Evolutionary conservation across 2,797 vertebrate species (phyloP).

Genomic region (Pipistrellus pipistrellus): DNA sequence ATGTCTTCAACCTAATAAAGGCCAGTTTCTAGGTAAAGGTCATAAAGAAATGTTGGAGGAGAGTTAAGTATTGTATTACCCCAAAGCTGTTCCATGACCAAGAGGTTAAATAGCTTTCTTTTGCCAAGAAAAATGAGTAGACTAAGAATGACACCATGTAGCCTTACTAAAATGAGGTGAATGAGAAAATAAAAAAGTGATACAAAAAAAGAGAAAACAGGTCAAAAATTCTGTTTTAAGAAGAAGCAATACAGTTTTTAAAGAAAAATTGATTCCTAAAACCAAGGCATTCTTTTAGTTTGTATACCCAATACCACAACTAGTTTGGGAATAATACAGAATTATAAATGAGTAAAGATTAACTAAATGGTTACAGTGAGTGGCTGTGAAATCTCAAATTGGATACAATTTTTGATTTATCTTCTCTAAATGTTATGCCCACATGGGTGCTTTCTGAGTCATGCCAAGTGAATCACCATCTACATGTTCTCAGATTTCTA

Average conservation of each 20-base stretch:
- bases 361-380: slow-evolving; percentile 75
- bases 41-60: not conserved
- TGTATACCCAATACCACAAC: slow-evolving; percentile 70
- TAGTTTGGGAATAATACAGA: slow-evolving; percentile 80
- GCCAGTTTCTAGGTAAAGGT: slow-evolving; percentile 31
- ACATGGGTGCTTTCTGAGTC: slow-evolving; percentile 27
- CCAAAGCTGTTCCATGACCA: slow-evolving; percentile 42
- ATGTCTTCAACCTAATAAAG: slow-evolving; percentile 28
- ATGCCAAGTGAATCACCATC: slow-evolving; percentile 50
- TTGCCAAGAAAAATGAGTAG: slow-evolving; percentile 65
- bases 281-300: slow-evolving; percentile 74
- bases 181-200: slow-evolving; percentile 45
- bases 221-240: slow-evolving; percentile 78
- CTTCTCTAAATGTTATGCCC: slow-evolving; percentile 74
- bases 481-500: slow-evolving; percentile 55
- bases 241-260: slow-evolving; percentile 75
- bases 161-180: slow-evolving; percentile 57
- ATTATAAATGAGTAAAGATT: slow-evolving; percentile 73
- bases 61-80: not conserved
- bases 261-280: slow-evolving; percentile 75
- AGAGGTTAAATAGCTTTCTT: slow-evolving; percentile 54
- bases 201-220: slow-evolving; percentile 48
- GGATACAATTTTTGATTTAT: slow-evolving; percentile 69
- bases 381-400: slow-evolving; percentile 68
- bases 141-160: not conserved